Conservation (phyloP, 2,113 vertebrate genomes). For the Gymnarchus niloticus region DNA sequence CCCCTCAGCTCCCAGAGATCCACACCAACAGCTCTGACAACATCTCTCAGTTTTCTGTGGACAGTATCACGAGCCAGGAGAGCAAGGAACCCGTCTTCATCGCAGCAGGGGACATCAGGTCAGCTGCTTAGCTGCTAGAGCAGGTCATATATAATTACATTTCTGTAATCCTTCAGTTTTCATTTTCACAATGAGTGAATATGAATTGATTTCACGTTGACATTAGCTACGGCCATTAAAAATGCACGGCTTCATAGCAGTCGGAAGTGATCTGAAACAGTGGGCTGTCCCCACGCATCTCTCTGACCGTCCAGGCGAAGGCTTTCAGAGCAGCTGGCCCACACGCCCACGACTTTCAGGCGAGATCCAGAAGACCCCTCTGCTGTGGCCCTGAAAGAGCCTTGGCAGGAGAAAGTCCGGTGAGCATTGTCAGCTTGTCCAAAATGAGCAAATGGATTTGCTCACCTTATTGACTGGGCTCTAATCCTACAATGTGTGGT, state of each 20-base stretch:
- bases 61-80: constrained; percentile 96
- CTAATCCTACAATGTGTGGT: not conserved
- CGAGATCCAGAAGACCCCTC: constrained; percentile 91
- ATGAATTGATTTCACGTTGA: not conserved
- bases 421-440: constrained; percentile 42
- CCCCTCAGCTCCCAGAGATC: constrained; percentile 75
- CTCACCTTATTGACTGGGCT: not conserved
- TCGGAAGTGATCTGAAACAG: not conserved
- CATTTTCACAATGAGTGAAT: not conserved
- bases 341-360: constrained; percentile 83
- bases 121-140: not conserved
- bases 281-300: not conserved
- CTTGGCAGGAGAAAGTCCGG: constrained; percentile 96
- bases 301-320: constrained; percentile 66
- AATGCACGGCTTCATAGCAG: not conserved
- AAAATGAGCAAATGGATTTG: not conserved
- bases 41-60: constrained; percentile 97
- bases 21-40: constrained; percentile 95
- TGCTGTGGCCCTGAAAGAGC: constrained; percentile 92
- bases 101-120: constrained; percentile 91
- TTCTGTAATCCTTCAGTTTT: not conserved
- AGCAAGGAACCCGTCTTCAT: constrained; percentile 92
- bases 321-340: constrained; percentile 88
- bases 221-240: not conserved
- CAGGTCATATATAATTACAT: not conserved